These are phyloP conservation scores for Epicampocera succincta DNA, from an alignment of 2,888 invertebrate genomes.

Conservation along the genomic window DNA sequence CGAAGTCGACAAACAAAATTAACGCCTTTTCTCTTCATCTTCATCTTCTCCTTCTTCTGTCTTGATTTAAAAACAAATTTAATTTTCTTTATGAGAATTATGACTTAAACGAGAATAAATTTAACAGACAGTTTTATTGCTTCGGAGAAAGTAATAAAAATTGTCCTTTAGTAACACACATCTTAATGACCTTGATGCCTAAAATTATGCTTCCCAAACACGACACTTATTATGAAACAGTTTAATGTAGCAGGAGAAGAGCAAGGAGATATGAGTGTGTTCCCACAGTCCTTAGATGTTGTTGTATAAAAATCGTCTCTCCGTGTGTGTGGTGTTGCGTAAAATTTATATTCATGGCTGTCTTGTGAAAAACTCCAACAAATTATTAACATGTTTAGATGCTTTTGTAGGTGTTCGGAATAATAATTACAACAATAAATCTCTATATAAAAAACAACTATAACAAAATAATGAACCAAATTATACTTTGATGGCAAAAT, in stretches of 20 bases:
- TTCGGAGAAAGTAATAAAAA: constrained; percentile 38
- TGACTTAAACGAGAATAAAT: constrained; percentile 50
- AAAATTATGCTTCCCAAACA: constrained; percentile 46
- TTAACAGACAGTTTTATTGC: constrained; percentile 67
- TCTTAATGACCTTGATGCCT: constrained; percentile 66
- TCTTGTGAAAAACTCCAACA: constrained; percentile 34
- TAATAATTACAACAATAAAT: constrained; percentile 29
- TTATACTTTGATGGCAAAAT: constrained; percentile 40
- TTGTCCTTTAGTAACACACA: constrained; percentile 57
- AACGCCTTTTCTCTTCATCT: constrained; percentile 5
- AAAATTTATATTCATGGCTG: constrained; percentile 67
- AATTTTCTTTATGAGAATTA: constrained; percentile 45
- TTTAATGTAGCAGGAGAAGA: no score
- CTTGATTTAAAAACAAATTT: constrained; percentile 31
- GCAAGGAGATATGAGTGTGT: no score
- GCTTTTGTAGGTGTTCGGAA: constrained; percentile 10
- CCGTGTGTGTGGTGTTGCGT: constrained; percentile 23
- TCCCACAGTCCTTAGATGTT: constrained; percentile 32
- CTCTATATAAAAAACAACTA: constrained; percentile 18
- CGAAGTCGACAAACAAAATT: background rate
- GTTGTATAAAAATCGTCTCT: no score
- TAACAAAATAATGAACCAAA: constrained; percentile 33
- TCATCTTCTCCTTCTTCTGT: no score
- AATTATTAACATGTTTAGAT: constrained; percentile 32
- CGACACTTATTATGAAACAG: constrained; percentile 1